Conservation (phyloP, 2,113 vertebrate genomes). For the Fulmarus glacialis region DNA sequence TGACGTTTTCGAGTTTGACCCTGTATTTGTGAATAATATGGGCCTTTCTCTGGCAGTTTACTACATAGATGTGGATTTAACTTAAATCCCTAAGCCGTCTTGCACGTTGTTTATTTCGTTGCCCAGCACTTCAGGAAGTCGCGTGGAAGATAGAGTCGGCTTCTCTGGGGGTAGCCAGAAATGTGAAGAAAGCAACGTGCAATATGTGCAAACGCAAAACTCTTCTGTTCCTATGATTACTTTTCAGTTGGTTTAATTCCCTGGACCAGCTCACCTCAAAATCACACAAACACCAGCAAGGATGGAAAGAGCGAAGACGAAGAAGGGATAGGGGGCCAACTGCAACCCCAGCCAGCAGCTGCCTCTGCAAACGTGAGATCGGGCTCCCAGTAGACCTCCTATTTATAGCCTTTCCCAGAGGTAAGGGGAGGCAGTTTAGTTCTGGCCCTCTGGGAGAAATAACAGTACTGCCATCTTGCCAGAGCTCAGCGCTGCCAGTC, state of each 20-base stretch:
- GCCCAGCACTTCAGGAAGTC: neutral
- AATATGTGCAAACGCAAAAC: neutral
- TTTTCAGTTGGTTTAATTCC: neutral
- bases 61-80: neutral
- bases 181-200: fast-evolving
- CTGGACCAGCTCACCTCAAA: neutral
- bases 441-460: neutral
- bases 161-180: neutral
- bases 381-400: neutral
- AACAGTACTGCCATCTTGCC: neutral
- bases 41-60: neutral
- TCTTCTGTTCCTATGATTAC: neutral
- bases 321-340: neutral
- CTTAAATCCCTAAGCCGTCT: neutral
- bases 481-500: neutral
- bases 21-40: neutral
- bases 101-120: neutral
- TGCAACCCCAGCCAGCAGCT: neutral
- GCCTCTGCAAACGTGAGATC: neutral
- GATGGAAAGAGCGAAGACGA: neutral
- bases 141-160: neutral
- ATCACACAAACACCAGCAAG: neutral
- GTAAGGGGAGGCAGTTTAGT: neutral
- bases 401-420: neutral
- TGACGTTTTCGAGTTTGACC: neutral